Evolutionary conservation across 2,888 invertebrate genomes (phyloP).

Genomic region (Megalurothrips usitatus): DNA sequence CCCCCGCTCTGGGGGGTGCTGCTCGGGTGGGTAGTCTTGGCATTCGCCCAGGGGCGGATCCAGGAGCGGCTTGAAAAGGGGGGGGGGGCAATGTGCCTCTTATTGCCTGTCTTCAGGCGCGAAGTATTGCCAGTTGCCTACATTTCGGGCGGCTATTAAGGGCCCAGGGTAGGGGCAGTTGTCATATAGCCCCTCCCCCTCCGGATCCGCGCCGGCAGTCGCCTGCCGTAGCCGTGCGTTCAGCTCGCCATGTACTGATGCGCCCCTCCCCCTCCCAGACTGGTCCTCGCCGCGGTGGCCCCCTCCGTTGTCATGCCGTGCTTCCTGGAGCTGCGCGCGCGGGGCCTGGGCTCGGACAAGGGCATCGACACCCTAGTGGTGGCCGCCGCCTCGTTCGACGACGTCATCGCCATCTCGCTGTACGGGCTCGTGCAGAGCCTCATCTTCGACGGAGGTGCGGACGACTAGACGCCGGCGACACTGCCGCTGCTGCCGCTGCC

Average conservation of each 20-base stretch:
- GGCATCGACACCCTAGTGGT: slow-evolving; percentile 68
- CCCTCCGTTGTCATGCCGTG: slow-evolving; percentile 68
- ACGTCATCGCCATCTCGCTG: slow-evolving; percentile 66
- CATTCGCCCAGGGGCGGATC: too few species aligned
- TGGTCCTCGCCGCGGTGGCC: slow-evolving; percentile 61
- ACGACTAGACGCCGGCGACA: not conserved
- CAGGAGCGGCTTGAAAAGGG: too few species aligned
- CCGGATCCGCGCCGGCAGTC: too few species aligned
- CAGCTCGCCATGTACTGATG: not conserved
- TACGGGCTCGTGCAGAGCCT: slow-evolving; percentile 63
- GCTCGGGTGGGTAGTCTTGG: slow-evolving; percentile 47
- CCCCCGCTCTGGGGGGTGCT: slow-evolving; percentile 59
- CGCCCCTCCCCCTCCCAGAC: slow-evolving; percentile 43
- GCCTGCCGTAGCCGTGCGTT: not conserved
- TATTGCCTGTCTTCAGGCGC: too few species aligned
- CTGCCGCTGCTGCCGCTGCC: too few species aligned
- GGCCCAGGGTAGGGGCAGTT: too few species aligned
- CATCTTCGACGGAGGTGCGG: slow-evolving; percentile 54
- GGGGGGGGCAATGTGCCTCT: too few species aligned
- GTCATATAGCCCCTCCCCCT: too few species aligned
- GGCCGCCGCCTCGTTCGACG: slow-evolving; percentile 65
- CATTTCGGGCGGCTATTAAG: too few species aligned
- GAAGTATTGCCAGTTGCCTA: too few species aligned
- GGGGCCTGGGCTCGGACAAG: slow-evolving; percentile 60
- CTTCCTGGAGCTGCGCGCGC: slow-evolving; percentile 57